These are phyloP conservation scores for Anabacerthia variegaticeps DNA, from an alignment of 2,797 vertebrate species.

Conservation along the genomic window DNA sequence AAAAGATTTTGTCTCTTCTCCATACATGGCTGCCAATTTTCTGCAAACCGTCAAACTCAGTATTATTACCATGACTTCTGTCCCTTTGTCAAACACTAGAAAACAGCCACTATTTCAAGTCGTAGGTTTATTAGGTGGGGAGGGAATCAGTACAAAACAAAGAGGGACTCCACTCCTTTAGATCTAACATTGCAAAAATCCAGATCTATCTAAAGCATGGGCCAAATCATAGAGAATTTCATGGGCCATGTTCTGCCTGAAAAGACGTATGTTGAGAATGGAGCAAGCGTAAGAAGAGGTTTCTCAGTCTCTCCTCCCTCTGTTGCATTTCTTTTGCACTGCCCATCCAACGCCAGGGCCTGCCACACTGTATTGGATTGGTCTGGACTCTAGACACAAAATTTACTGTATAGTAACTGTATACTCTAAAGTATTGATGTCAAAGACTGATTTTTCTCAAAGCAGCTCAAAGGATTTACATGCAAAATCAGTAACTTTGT, in stretches of 20 bases:
- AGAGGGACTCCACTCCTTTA: neutral
- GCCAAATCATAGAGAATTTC: neutral
- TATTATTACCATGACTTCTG: neutral
- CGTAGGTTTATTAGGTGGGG: fast-evolving
- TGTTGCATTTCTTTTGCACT: neutral
- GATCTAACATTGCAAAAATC: neutral
- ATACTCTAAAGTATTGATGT: neutral
- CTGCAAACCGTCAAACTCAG: neutral
- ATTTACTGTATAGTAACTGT: neutral
- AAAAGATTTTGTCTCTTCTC: neutral
- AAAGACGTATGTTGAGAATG: neutral
- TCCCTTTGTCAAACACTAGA: neutral
- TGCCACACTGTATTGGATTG: neutral
- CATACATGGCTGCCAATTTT: neutral
- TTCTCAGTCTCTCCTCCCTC: neutral
- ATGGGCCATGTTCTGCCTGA: neutral
- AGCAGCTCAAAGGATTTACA: neutral
- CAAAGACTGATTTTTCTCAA: neutral
- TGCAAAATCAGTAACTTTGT: neutral
- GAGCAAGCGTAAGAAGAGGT: neutral
- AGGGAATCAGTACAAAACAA: neutral
- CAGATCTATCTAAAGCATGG: neutral
- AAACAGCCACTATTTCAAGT: neutral
- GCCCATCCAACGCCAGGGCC: neutral
- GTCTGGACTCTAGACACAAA: neutral